Evolutionary conservation across 2,888 invertebrate genomes (phyloP).

Genomic region (Gasteruption jaculator): DNA sequence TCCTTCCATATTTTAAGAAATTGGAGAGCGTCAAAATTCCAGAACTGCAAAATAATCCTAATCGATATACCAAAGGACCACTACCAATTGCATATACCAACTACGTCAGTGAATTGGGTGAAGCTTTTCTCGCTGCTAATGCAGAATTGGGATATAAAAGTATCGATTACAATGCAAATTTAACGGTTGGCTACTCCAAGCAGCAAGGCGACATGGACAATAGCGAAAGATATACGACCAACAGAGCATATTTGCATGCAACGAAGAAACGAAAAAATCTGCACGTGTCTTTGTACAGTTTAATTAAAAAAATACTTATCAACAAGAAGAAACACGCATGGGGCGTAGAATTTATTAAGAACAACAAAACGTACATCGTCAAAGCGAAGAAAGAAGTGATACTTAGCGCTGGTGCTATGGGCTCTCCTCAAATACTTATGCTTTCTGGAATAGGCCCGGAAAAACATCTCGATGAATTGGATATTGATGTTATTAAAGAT

Average conservation of each 20-base stretch:
- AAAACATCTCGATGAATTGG: slow-evolving; percentile 56
- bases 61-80: slow-evolving; percentile 59
- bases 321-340: slow-evolving; percentile 57
- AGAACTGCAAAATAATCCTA: slow-evolving; percentile 48
- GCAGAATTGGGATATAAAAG: slow-evolving; percentile 58
- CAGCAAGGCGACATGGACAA: slow-evolving; percentile 63
- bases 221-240: slow-evolving; percentile 65
- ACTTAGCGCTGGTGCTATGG: slow-evolving; percentile 69
- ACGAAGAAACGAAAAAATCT: slow-evolving; percentile 60
- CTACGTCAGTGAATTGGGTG: slow-evolving; percentile 57
- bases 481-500: slow-evolving; percentile 57
- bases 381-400: slow-evolving; percentile 69
- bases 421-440: slow-evolving; percentile 72
- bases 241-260: slow-evolving; percentile 64
- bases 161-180: slow-evolving; percentile 62
- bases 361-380: slow-evolving; percentile 54
- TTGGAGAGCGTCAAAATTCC: slow-evolving; percentile 65
- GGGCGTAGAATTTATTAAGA: slow-evolving; percentile 60
- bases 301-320: slow-evolving; percentile 60
- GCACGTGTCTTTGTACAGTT: slow-evolving; percentile 58
- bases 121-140: slow-evolving; percentile 63
- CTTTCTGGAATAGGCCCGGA: slow-evolving; percentile 72
- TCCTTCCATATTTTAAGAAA: slow-evolving; percentile 74
- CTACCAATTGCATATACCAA: slow-evolving; percentile 56
- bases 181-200: slow-evolving; percentile 60